Conservation (phyloP, 2,113 vertebrate genomes). For the Odontophorus gujanensis region DNA sequence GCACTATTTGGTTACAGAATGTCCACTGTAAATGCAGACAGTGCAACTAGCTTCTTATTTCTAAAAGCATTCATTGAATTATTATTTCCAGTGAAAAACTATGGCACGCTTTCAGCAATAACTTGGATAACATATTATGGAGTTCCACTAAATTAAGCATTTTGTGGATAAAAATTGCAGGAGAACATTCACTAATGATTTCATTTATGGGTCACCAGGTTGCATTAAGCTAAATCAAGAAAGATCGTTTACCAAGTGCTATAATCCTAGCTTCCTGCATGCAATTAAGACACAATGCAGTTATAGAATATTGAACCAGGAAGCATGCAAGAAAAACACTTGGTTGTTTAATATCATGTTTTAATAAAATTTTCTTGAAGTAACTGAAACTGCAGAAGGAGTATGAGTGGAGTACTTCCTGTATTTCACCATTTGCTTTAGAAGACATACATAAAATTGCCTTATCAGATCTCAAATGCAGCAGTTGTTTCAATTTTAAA, state of each 20-base stretch:
- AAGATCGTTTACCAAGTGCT: neutral
- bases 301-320: neutral
- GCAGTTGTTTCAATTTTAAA: neutral
- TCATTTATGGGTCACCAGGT: slow-evolving; percentile 11
- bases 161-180: neutral
- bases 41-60: neutral
- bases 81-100: neutral
- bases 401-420: neutral
- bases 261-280: slow-evolving; percentile 6
- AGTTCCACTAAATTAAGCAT: slow-evolving; percentile 26
- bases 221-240: slow-evolving; percentile 29
- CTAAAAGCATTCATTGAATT: neutral
- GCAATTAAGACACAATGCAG: neutral
- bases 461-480: neutral
- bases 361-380: neutral
- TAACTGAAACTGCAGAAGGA: neutral
- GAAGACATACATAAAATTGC: neutral
- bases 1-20: neutral
- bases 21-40: neutral
- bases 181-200: neutral
- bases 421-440: neutral
- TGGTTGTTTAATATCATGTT: neutral
- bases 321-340: neutral
- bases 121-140: neutral
- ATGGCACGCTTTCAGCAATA: slow-evolving; percentile 4